These are phyloP conservation scores for Rhinoptilus africanus DNA, from an alignment of 2,113 vertebrate genomes.

Conservation along the genomic window DNA sequence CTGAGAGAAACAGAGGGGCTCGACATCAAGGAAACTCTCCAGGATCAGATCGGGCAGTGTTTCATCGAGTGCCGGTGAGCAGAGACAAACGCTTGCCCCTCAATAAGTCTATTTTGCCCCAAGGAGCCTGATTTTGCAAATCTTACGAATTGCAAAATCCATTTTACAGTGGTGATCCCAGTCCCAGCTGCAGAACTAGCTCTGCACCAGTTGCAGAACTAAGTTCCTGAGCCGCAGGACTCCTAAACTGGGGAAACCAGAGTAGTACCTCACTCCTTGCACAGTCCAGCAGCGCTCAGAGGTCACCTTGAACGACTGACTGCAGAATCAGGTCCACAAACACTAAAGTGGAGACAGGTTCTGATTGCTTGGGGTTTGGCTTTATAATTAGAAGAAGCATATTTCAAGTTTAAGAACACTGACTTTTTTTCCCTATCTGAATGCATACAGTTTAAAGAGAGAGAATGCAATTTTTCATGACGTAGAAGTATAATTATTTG, in stretches of 20 bases:
- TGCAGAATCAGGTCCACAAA: not conserved
- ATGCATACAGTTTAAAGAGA: not conserved
- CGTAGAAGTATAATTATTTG: not conserved
- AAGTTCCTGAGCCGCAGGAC: not conserved
- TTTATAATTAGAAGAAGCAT: not conserved
- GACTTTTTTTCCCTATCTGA: not conserved
- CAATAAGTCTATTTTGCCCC: not conserved
- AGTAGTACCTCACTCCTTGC: not conserved
- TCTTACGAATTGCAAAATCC: not conserved
- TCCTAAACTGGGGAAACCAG: not conserved
- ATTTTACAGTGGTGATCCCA: not conserved
- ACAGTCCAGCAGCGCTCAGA: not conserved
- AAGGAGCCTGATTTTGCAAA: not conserved
- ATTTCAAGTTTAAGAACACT: not conserved
- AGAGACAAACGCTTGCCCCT: not conserved
- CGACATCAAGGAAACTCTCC: conserved; percentile 74
- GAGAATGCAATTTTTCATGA: not conserved
- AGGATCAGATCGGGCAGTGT: conserved; percentile 84
- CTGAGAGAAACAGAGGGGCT: conserved; percentile 70
- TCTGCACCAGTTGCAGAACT: not conserved
- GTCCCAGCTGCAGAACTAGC: not conserved
- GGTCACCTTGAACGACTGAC: not conserved
- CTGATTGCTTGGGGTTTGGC: not conserved
- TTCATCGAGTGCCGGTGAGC: conserved; percentile 84
- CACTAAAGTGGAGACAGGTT: not conserved